Base-by-base conservation (phyloP, 2,888 invertebrate genomes). In the Drosophila mimetica region DNA sequence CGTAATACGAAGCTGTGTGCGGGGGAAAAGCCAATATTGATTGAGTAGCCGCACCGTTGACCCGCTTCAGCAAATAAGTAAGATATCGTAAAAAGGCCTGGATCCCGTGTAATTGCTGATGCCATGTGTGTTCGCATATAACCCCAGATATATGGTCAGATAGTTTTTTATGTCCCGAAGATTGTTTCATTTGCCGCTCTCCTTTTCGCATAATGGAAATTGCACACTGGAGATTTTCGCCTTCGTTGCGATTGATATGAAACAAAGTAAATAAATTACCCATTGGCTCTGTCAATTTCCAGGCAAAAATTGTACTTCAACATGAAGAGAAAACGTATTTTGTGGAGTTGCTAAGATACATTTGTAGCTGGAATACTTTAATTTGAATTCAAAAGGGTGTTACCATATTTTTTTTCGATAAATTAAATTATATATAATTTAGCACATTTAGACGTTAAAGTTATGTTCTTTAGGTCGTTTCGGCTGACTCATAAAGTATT, bases 21-120 rank as follows among this genome's bases (percentile, higher is more conserved):
- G 74, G 74, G 72, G 77, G 50, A 54, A 75, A 76, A 70, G 70
- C 77, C 81, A 81, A 81, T 85, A 82, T 85, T 85, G 81, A 85
- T 79, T 85, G 79, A 85, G 74, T 79, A 82, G 75, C 85, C 80
- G 52, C 77, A 79, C 39, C 67, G 66, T 75, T 82, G 82, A 67
- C 71, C 55, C 41, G 76, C 69, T 46, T 60, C 65, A 36, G 74
- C 76, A 78, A 85, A 74, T 71, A 76, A 75, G 66, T 46, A 75
- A 71, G 79, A 79, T 64, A 79, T 85, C 61, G 71, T 54, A 70
- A 70, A 50, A 70, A 39, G 59, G 22, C 50, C 50, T 30, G 30
- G n/a, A 11, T 44, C 32, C 37, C 60, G 32, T 70, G 48, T 70
- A 70, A 70, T 70, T 70, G 53, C 50, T 48, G 50, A 60, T 60